Evolutionary conservation across 2,113 vertebrate genomes (phyloP), one percentile per base, ranked within the genome.

Genomic region (Epinephelus moara): DNA sequence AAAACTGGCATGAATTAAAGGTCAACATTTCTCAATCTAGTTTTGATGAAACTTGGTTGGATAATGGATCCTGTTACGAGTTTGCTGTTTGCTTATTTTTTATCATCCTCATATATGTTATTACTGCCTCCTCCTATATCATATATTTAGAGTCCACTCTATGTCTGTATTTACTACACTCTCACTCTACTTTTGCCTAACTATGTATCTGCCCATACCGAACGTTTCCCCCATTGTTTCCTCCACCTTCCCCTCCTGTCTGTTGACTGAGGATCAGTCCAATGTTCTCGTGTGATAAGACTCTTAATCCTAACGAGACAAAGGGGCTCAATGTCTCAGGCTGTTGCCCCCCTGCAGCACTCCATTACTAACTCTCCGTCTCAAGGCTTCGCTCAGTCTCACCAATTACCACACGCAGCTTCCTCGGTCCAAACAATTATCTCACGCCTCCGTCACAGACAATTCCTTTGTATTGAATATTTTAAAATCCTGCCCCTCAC

Each of bases 271-370:
- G 68, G 84, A 92, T 92, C 91, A 89, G 93, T 85, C 80, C 80
- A 76, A 71, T 95, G 94, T 92, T 93, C 81, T 84, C 1, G 52
- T 92, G 84, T 86, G 93, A 94, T 94, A 94, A 94, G 91, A 91
- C 82, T 89, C 64, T 45, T 88, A 92, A 94, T 92, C 90, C 89
- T 6, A 64, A 73, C 25, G 14, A 93, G 85, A 93, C 92, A 94
- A 94, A 88, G 78, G 68, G 81, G 70, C 81, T 89, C 87, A 84
- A 76, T 89, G 87, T 92, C 87, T 91, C 82, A 42, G 85, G 84
- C 87, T 88, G 81, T 59, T 87, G 80, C 77, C 82, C 88, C 87
- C 86, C 84, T 69, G 73, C 85, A 87, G 86, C 87, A 72, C 85
- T 91, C 78, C 70, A 85, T 91, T 72, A 85, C 85, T 37, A 70